Evolutionary conservation across 2,797 vertebrate genomes (phyloP).

Genomic region (Platyrinchus mystaceus): DNA sequence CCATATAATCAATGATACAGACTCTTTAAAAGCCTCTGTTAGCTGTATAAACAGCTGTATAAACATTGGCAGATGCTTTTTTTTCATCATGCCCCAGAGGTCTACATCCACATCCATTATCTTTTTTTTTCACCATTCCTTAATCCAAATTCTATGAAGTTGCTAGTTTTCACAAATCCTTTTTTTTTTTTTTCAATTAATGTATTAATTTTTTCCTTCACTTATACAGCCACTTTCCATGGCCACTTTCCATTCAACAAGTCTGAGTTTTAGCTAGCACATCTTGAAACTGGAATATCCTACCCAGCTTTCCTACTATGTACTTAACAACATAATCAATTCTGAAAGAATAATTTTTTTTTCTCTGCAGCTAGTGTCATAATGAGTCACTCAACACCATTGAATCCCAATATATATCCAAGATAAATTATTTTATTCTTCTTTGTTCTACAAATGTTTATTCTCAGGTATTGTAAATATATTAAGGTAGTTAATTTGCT

Average conservation of each 20-base stretch:
- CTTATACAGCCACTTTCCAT: neutral
- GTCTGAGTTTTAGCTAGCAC: neutral
- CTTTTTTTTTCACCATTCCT: neutral
- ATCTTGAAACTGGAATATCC: neutral
- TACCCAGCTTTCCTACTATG: neutral
- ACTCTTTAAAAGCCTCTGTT: slow-evolving; percentile 24
- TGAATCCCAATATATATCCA: neutral
- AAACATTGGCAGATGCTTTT: slow-evolving; percentile 16
- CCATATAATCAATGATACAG: neutral
- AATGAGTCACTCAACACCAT: neutral
- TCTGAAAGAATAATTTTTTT: neutral
- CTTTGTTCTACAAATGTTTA: neutral
- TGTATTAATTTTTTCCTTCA: neutral
- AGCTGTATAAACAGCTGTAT: slow-evolving; percentile 30
- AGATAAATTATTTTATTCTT: neutral
- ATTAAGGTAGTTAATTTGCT: neutral
- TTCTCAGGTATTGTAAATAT: neutral
- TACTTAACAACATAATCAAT: neutral
- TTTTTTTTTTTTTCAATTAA: neutral
- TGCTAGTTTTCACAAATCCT: neutral
- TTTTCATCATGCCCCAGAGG: neutral
- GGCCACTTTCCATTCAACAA: neutral
- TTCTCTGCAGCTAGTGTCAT: neutral
- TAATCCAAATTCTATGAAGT: neutral
- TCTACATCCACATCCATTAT: neutral